Conservation (phyloP, 2,888 invertebrate genomes). For the Patella pellucida region DNA sequence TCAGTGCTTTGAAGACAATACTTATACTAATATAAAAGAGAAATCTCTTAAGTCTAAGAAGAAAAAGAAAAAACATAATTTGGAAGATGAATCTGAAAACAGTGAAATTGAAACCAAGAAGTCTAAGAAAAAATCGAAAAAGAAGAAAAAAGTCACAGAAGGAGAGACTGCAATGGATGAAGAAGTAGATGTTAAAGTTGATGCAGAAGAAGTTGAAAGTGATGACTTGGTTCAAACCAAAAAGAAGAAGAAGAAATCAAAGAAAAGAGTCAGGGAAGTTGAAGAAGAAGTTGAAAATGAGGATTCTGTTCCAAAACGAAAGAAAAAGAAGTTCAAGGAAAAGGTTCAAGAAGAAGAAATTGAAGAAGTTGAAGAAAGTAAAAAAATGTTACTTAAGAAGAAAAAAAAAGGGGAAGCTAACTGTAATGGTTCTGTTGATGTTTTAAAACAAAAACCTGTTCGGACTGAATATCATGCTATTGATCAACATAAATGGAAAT, state of each 20-base stretch:
- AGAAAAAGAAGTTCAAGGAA: constrained; percentile 14
- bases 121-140: constrained; percentile 27
- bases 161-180: constrained; percentile 14
- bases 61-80: constrained; percentile 17
- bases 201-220: constrained; percentile 15
- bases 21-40: constrained; percentile 1
- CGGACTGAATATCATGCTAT: constrained; percentile 9
- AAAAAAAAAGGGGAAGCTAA: constrained; percentile 1
- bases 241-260: constrained; percentile 19
- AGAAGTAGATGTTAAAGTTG: not conserved
- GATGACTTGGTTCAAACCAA: constrained; percentile 20
- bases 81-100: constrained; percentile 8
- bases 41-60: constrained; percentile 1
- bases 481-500: constrained; percentile 10
- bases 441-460: not conserved
- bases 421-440: not conserved
- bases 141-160: constrained; percentile 20
- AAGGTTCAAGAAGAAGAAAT: constrained; percentile 21
- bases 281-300: constrained; percentile 13
- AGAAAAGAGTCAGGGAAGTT: constrained; percentile 11
- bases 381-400: not conserved
- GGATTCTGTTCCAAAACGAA: not conserved
- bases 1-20: not conserved
- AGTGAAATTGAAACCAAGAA: constrained; percentile 24
- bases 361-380: constrained; percentile 9